Percentiles rank a stretch among this genome's conserved stretches.
phyloP scores from a whole-genome alignment of 2,113 vertebrate genomes.

The Microtus montanus region DNA sequence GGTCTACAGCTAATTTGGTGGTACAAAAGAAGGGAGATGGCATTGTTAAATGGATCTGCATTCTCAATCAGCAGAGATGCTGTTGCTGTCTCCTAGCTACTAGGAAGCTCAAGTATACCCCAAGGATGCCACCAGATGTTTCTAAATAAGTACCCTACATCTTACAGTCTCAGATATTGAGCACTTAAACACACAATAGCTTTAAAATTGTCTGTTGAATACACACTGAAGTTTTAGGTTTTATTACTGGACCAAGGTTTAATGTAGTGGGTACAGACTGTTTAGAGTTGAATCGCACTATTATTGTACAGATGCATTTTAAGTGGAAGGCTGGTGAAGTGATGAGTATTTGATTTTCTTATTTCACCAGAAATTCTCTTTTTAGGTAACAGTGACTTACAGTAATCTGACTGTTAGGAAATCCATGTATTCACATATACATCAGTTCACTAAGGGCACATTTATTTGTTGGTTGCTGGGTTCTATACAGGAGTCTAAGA shows the following conservation, averaged over 20 bases:
- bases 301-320: conserved; percentile 21
- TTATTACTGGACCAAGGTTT: not conserved
- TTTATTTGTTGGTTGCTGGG: not conserved
- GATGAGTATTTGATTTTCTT: not conserved
- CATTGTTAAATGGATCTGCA: not conserved
- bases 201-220: conserved; percentile 1
- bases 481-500: conserved; percentile 13
- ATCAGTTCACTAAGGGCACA: conserved; percentile 1
- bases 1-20: conserved; percentile 1
- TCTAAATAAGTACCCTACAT: not conserved
- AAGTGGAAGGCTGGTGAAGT: not conserved
- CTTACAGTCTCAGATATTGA: not conserved
- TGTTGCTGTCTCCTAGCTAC: not conserved
- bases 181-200: not conserved
- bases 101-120: not conserved
- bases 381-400: not conserved
- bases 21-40: not conserved
- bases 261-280: not conserved
- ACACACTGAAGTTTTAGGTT: not conserved
- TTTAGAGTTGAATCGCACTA: not conserved
- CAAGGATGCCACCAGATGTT: conserved; percentile 17
- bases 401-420: not conserved
- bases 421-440: not conserved
- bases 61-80: not conserved
- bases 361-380: not conserved